Conservation (phyloP, 2,888 invertebrate genomes). For the Morpho achilles region DNA sequence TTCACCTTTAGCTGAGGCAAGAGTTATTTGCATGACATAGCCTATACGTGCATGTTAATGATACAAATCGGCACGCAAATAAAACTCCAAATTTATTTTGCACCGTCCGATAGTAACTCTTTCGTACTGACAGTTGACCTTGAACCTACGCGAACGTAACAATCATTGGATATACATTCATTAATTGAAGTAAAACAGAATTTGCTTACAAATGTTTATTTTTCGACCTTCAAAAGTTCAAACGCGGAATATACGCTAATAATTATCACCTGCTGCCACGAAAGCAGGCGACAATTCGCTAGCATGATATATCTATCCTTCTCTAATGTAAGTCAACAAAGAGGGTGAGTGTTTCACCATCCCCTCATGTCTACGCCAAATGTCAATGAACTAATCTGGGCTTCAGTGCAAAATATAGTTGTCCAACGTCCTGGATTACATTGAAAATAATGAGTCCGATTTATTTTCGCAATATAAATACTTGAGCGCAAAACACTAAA, state of each 20-base stretch:
- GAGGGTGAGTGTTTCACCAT: slow-evolving; percentile 39
- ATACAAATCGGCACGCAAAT: slow-evolving; percentile 1
- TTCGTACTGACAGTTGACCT: slow-evolving; percentile 17
- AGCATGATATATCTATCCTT: slow-evolving; percentile 40
- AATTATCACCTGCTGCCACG: slow-evolving; percentile 68
- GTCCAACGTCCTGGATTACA: slow-evolving; percentile 35
- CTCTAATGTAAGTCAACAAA: slow-evolving; percentile 32
- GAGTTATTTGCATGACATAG: slow-evolving; percentile 2
- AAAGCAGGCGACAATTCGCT: slow-evolving; percentile 56
- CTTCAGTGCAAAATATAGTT: slow-evolving; percentile 53
- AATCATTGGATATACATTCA: slow-evolving; percentile 13
- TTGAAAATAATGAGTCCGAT: slow-evolving; percentile 50
- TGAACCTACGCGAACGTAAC: slow-evolving; percentile 23
- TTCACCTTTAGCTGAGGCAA: slow-evolving; percentile 1
- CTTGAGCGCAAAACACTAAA: slow-evolving; percentile 37
- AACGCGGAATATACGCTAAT: slow-evolving; percentile 60
- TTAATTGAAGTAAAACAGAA: slow-evolving; percentile 13
- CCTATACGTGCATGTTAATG: not conserved
- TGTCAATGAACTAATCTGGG: slow-evolving; percentile 74
- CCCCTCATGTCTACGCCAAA: slow-evolving; percentile 55
- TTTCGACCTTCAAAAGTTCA: slow-evolving; percentile 75
- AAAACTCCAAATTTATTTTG: slow-evolving; percentile 2
- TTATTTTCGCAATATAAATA: slow-evolving; percentile 42
- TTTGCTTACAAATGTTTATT: slow-evolving; percentile 31
- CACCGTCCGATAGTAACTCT: not conserved